A percentile compares a stretch with the other conserved stretches of the same genome.
phyloP scores from a whole-genome alignment of 2,113 vertebrate genomes.

The Microcebus jonahi region DNA sequence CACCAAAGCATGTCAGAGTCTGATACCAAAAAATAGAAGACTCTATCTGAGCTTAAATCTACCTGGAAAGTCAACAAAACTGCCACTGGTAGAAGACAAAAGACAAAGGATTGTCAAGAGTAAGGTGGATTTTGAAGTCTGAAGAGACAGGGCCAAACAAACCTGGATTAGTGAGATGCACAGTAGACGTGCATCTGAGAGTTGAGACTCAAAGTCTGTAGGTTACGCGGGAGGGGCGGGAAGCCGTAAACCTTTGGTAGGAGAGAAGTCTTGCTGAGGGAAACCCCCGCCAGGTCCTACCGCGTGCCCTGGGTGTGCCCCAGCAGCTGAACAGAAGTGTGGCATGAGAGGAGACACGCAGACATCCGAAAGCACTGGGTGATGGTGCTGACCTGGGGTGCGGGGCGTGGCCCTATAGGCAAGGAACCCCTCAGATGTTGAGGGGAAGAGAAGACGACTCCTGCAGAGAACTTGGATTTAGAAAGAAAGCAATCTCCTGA shows the following conservation, averaged over 20 bases:
- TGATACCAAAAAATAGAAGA: not conserved
- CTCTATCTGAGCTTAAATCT: not conserved
- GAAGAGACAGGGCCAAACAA: not conserved
- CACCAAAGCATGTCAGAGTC: not conserved
- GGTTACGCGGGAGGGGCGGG: not conserved
- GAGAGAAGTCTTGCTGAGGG: not conserved
- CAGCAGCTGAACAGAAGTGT: fast-evolving
- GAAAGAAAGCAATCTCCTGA: not conserved
- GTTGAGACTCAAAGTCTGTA: not conserved
- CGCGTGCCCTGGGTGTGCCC: fast-evolving
- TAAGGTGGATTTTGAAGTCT: fast-evolving
- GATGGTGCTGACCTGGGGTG: not conserved
- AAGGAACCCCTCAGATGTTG: no score
- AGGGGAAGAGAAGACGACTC: fast-evolving
- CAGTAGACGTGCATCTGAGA: not conserved
- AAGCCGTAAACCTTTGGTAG: fast-evolving
- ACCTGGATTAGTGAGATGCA: not conserved
- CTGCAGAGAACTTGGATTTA: not conserved
- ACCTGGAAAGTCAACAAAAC: not conserved
- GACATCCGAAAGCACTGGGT: not conserved
- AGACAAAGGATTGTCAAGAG: not conserved
- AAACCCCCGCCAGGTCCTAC: not conserved
- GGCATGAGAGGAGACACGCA: not conserved
- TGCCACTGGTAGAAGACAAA: not conserved
- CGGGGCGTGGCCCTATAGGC: not conserved